A percentile compares a stretch with the other conserved stretches of the same genome.
These are phyloP conservation scores for Proteles cristata DNA, from an alignment of 2,113 vertebrate species.

Conservation along the genomic window DNA sequence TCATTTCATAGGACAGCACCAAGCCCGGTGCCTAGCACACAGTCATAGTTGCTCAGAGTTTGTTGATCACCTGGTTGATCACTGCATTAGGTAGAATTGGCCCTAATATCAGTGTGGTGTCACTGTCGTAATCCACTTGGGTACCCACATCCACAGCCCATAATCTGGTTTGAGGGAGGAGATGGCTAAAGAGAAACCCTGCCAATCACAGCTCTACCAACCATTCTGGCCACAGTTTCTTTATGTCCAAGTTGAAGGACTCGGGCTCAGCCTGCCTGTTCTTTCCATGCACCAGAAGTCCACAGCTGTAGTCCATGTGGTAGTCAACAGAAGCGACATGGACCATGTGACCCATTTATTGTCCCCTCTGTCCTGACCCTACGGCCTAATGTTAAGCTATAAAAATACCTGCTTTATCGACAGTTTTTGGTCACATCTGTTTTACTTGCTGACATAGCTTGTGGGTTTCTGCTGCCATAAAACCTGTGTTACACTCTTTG, in stretches of 20 bases:
- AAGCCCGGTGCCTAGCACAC: not conserved
- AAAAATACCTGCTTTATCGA: slow-evolving; percentile 56
- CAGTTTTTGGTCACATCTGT: slow-evolving; percentile 62
- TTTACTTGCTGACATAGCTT: slow-evolving; percentile 55
- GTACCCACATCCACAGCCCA: not conserved
- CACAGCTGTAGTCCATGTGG: not conserved
- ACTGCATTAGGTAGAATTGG: not conserved
- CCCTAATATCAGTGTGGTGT: not conserved
- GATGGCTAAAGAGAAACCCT: not conserved
- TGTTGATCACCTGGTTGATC: not conserved
- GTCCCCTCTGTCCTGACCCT: not conserved
- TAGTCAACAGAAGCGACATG: not conserved
- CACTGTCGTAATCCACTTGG: not conserved
- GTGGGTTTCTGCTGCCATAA: slow-evolving; percentile 59
- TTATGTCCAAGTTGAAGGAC: not conserved
- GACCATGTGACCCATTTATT: not conserved
- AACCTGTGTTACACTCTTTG: slow-evolving; percentile 34
- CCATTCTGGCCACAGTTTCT: not conserved
- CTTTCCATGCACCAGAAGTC: not conserved
- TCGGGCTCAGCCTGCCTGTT: not conserved
- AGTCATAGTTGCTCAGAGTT: not conserved
- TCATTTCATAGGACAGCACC: not conserved
- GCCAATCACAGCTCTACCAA: not conserved
- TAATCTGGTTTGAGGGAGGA: not conserved
- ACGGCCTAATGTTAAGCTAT: not conserved